Conservation (phyloP, 2,888 invertebrate species). For the Hylaea fasciaria region DNA sequence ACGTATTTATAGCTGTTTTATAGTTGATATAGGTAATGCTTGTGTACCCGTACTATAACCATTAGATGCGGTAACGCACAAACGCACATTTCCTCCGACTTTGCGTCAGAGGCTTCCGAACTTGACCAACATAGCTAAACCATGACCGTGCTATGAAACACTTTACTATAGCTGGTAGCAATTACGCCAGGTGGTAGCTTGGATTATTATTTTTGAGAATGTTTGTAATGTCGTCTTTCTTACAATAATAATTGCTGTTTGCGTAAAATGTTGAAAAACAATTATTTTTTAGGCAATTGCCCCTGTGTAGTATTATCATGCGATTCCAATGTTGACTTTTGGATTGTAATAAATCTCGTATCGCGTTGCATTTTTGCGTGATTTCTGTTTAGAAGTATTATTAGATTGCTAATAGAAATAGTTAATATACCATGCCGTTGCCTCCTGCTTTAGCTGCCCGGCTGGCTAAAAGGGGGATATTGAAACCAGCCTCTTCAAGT, state of each 20-base stretch:
- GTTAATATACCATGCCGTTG: constrained; percentile 93
- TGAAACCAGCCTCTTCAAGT: constrained; percentile 78
- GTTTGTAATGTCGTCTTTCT: constrained; percentile 9
- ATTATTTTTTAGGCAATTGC: too few relatives aligned
- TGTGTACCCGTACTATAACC: too few relatives aligned
- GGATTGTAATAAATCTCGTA: too few relatives aligned
- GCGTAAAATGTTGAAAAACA: constrained; percentile 7
- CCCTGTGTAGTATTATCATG: too few relatives aligned
- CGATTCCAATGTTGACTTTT: too few relatives aligned
- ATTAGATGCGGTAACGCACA: constrained; percentile 12
- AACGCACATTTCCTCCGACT: constrained; percentile 16
- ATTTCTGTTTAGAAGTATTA: too few relatives aligned
- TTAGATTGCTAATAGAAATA: too few relatives aligned
- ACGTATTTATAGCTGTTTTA: too few relatives aligned
- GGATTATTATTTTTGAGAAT: constrained; percentile 10
- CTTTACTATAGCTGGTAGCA: constrained; percentile 1
- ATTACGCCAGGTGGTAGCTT: not conserved
- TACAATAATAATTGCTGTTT: constrained; percentile 4
- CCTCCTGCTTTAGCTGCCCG: constrained; percentile 95
- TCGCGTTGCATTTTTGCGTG: too few relatives aligned
- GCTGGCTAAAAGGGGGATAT: constrained; percentile 93
- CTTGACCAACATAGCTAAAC: constrained; percentile 41
- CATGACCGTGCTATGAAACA: constrained; percentile 35
- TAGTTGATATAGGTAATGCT: too few relatives aligned
- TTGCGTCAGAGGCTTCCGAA: constrained; percentile 32